phyloP scores from a whole-genome alignment of 2,888 invertebrate species.

The Microctonus brassicae region DNA sequence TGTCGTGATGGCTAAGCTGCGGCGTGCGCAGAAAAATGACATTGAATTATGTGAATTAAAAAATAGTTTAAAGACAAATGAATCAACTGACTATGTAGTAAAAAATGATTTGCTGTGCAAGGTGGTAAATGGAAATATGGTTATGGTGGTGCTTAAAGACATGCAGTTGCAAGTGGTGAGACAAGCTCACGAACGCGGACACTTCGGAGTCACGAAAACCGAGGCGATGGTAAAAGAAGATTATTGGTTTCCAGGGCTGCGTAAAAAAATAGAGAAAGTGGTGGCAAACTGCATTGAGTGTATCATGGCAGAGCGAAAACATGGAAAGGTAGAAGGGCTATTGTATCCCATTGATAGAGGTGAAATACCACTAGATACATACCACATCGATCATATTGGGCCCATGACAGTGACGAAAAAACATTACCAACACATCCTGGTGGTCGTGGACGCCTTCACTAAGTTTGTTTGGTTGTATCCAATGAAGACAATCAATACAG shows the following conservation, averaged over 20 bases:
- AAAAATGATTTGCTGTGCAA: constrained; percentile 23
- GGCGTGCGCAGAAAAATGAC: constrained; percentile 21
- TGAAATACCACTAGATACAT: constrained; percentile 34
- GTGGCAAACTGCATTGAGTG: constrained; percentile 39
- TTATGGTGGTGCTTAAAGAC: constrained; percentile 14
- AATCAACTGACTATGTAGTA: constrained; percentile 17
- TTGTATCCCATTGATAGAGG: constrained; percentile 35
- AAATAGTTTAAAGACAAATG: not conserved
- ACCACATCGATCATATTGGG: too few species aligned
- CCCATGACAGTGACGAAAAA: constrained; percentile 37
- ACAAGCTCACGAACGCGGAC: constrained; percentile 26
- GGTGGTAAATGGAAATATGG: constrained; percentile 1
- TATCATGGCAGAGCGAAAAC: constrained; percentile 39
- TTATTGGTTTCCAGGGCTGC: constrained; percentile 48
- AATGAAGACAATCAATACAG: constrained; percentile 45
- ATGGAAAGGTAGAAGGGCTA: constrained; percentile 37
- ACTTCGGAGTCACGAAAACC: constrained; percentile 28
- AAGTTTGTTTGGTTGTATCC: constrained; percentile 48
- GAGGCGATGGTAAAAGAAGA: constrained; percentile 41
- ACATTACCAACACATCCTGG: constrained; percentile 28
- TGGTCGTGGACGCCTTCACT: constrained; percentile 36
- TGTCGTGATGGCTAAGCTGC: constrained; percentile 7
- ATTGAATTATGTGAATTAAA: too few species aligned
- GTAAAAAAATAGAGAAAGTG: constrained; percentile 34
- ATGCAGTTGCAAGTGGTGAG: constrained; percentile 28